A percentile compares a stretch with the other conserved stretches of the same genome.
These are phyloP conservation scores for Toxostoma redivivum DNA, from an alignment of 2,113 vertebrate genomes.

Conservation along the genomic window DNA sequence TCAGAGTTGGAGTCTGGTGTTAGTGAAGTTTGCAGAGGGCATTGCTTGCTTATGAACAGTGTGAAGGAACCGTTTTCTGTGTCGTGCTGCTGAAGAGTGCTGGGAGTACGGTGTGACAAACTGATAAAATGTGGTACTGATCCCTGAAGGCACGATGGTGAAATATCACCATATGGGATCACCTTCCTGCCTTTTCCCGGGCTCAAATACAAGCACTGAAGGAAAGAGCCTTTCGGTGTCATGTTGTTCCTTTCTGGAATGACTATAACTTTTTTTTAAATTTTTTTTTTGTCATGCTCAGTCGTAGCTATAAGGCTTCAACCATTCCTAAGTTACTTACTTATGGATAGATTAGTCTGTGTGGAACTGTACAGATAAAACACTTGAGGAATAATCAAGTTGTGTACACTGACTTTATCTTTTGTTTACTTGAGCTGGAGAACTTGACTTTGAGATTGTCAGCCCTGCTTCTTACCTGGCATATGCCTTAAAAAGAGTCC, in stretches of 20 bases:
- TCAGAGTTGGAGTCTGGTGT: accelerated
- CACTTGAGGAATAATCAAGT: background rate
- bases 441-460: background rate
- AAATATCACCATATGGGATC: background rate
- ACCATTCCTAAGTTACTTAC: background rate
- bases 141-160: background rate
- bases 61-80: background rate
- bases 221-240: background rate
- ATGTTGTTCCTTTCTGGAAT: background rate
- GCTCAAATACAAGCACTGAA: background rate
- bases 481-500: background rate
- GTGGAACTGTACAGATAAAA: background rate
- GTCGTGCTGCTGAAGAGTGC: background rate
- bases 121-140: background rate
- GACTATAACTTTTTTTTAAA: accelerated
- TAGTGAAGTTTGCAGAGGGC: background rate
- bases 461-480: background rate
- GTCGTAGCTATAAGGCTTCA: background rate
- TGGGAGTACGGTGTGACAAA: background rate
- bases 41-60: accelerated
- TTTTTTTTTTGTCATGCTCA: accelerated
- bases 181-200: background rate
- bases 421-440: background rate
- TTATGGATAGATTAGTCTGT: background rate
- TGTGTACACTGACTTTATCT: background rate